Evolutionary conservation across 2,113 vertebrate genomes (phyloP).

Genomic region (Hippoglossus stenolepis): DNA sequence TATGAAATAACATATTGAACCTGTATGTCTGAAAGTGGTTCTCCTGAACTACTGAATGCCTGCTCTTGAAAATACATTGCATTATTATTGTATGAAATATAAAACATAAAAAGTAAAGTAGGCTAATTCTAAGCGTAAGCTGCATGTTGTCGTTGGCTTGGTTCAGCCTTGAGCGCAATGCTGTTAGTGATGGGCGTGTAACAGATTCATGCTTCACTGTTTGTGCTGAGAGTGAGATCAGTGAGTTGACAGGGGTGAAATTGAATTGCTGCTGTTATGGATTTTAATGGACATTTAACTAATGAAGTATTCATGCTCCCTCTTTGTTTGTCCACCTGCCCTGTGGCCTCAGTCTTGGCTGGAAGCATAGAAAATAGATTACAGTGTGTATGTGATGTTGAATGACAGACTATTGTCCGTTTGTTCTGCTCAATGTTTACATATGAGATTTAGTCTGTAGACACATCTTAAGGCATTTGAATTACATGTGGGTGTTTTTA

Average conservation of each 20-base stretch:
- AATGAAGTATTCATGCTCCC: slow-evolving; percentile 13
- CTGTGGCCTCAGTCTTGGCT: slow-evolving; percentile 5
- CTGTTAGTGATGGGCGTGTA: background rate
- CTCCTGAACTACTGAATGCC: too few species aligned
- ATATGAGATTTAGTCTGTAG: background rate
- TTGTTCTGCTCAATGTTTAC: too few species aligned
- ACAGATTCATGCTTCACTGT: background rate
- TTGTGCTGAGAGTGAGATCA: background rate
- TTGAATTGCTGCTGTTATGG: slow-evolving; percentile 1
- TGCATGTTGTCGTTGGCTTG: slow-evolving; percentile 12
- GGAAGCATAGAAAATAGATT: background rate
- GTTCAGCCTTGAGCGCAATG: background rate
- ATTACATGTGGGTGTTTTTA: background rate
- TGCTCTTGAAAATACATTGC: background rate
- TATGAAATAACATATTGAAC: background rate
- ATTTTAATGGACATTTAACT: slow-evolving; percentile 27
- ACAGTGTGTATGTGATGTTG: background rate
- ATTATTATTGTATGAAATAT: too few species aligned
- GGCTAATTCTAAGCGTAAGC: background rate
- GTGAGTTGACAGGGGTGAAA: background rate
- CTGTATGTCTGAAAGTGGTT: background rate
- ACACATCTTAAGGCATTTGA: background rate
- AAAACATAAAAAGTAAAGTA: background rate
- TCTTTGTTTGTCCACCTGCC: slow-evolving; percentile 6
- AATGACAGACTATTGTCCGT: too few species aligned